Base-by-base conservation (phyloP, 2,888 invertebrate species). In the Drepanosiphum platanoidis region DNA sequence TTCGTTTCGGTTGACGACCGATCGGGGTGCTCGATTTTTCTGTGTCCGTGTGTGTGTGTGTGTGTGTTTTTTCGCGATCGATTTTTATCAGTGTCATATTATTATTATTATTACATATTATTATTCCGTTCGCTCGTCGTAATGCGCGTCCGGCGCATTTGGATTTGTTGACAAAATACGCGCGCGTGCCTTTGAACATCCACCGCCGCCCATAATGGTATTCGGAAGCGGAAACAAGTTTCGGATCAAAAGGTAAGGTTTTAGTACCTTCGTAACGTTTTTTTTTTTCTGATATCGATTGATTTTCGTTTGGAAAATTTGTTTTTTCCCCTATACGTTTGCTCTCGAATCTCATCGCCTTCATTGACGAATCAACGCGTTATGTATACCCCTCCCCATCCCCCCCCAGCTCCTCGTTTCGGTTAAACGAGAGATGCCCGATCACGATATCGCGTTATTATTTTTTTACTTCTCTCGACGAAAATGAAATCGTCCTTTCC, bases 141-240 rank as follows among this genome's bases (percentile, higher is more conserved):
- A 34, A 83, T 82, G 82, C 34, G 70, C 27, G 27, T 39, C 61
- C 30, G 74, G n/a, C 70, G 22, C n/a, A 34, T 11, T 30, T 2
- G 2, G 13, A 13, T 78, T 30, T 15, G 22, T 11, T 1, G 1
- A 39, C n/a, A n/a, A n/a, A n/a, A n/a, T n/a, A n/a, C 34, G 3
- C 30, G 3, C 18, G 4, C 70, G 9, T 5, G 15, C 46, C 32
- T 64, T 72, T 71, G 58, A 86, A 39, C 68, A 30, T 22, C 1
- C 15, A 13, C 52, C 64, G 42, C 68, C 46, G 39, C 7, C 30
- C n/a, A 82, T 52, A 22, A 89, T 89, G 89, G 89, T 89, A 66
- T 89, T 89, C 87, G 89, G 89, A 42, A 89, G 88, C 87, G 89
- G 88, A 36, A 89, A 88, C 87, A 89, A 89, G 86, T 89, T 89